Conservation (phyloP, 2,888 invertebrate species). For the Boloria selene region DNA sequence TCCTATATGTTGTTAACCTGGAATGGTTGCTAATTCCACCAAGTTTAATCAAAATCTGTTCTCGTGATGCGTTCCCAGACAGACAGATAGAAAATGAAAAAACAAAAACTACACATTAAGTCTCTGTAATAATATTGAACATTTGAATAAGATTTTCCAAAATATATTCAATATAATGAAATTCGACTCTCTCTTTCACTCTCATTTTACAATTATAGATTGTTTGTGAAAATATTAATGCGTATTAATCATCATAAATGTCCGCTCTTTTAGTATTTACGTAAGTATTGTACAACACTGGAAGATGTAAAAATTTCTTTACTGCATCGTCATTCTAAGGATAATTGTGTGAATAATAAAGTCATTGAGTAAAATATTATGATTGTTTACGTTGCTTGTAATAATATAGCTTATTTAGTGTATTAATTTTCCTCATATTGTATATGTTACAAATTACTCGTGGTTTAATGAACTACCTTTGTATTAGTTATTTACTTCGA, state of each 20-base stretch:
- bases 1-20: too few species aligned
- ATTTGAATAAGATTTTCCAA: too few species aligned
- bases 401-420: neutral
- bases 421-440: conserved; percentile 6
- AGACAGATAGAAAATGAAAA: too few species aligned
- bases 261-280: neutral
- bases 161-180: too few species aligned
- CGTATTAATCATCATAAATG: conserved; percentile 2
- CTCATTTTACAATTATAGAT: too few species aligned
- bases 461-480: conserved; percentile 3
- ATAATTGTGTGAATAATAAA: conserved; percentile 14
- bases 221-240: neutral
- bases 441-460: neutral
- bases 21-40: too few species aligned
- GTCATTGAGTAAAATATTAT: conserved; percentile 20
- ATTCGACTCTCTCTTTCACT: too few species aligned
- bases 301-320: conserved; percentile 1
- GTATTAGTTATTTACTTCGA: neutral
- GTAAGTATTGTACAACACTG: conserved; percentile 1
- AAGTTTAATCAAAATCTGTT: too few species aligned
- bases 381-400: conserved; percentile 4
- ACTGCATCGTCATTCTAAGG: neutral
- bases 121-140: too few species aligned
- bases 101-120: too few species aligned
- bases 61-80: too few species aligned